Conservation (phyloP, 1,140 invertebrate genomes). For the Neomicropteryx cornuta region DNA sequence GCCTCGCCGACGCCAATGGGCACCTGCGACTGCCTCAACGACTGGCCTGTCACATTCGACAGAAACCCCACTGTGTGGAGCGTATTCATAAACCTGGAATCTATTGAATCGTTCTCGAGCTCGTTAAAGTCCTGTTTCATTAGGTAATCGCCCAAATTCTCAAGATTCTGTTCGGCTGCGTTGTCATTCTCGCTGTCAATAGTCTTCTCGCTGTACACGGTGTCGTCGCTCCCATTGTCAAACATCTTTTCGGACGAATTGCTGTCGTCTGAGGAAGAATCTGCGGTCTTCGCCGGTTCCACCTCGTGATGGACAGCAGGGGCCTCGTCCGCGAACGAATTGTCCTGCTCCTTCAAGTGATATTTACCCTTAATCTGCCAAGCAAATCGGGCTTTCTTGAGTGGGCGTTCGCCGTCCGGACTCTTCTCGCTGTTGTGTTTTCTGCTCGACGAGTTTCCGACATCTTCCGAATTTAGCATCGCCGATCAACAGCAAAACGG, state of each 20-base stretch:
- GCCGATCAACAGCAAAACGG: no score
- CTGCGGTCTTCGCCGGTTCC: conserved; percentile 12
- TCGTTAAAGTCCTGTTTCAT: conserved; percentile 34
- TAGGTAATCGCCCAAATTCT: conserved; percentile 33
- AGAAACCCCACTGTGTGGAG: no score
- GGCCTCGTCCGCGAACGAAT: conserved; percentile 16
- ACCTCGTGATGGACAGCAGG: no score
- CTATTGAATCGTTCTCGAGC: no score
- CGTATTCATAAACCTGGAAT: no score
- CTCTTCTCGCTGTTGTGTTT: conserved; percentile 36
- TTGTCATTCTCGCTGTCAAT: conserved; percentile 3
- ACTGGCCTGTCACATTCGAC: no score
- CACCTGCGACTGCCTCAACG: no score
- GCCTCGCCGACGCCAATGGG: no score
- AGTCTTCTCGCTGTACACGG: neutral
- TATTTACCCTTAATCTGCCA: conserved; percentile 55
- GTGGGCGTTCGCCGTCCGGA: conserved; percentile 38
- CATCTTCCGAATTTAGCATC: conserved; percentile 27
- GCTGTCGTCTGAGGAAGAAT: conserved; percentile 18
- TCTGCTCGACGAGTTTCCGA: conserved; percentile 32
- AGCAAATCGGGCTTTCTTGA: conserved; percentile 50
- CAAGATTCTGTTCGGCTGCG: conserved; percentile 33
- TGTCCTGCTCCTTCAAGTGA: conserved; percentile 38
- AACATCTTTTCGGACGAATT: conserved; percentile 15
- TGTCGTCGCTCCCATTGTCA: no score